Evolutionary conservation across 2,797 vertebrate genomes (phyloP).

Genomic region (Selene dorsalis): DNA sequence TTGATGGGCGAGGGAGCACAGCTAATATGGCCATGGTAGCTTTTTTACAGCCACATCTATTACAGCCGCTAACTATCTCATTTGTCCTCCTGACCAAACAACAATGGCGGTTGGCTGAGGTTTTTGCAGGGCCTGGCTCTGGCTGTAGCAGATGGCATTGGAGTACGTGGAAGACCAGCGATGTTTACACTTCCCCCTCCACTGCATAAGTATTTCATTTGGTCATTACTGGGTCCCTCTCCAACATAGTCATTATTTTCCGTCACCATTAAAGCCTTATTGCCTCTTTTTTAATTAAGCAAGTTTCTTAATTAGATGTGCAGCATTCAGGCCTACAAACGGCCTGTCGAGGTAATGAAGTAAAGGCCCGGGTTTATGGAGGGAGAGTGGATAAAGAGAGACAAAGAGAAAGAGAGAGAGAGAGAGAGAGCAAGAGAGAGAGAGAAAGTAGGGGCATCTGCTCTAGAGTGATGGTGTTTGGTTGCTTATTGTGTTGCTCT

Average conservation of each 20-base stretch:
- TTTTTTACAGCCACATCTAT: conserved; percentile 71
- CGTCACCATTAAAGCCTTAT: conserved; percentile 79
- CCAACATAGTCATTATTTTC: conserved; percentile 77
- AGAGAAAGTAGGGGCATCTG: conserved; percentile 36
- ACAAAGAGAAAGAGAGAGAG: background rate
- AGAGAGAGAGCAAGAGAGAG: background rate
- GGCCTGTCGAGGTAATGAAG: conserved; percentile 76
- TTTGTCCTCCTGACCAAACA: conserved; percentile 74
- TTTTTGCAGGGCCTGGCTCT: conserved; percentile 13
- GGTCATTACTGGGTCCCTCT: conserved; percentile 70
- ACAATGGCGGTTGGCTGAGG: conserved; percentile 39
- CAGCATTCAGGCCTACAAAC: conserved; percentile 72
- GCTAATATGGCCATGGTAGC: conserved; percentile 57
- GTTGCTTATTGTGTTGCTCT: conserved; percentile 53
- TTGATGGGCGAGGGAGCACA: conserved; percentile 66
- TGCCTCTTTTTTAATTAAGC: conserved; percentile 83
- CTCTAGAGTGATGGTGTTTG: conserved; percentile 67
- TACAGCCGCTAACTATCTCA: conserved; percentile 71
- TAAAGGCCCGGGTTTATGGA: conserved; percentile 67
- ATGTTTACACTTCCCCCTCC: conserved; percentile 45
- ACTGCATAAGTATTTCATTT: conserved; percentile 72
- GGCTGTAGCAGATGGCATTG: background rate
- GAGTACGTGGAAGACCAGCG: background rate
- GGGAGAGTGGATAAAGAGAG: conserved; percentile 53
- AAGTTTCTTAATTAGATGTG: conserved; percentile 81